Conservation (phyloP, 1,140 invertebrate species). For the Parapsyche elsis region DNA sequence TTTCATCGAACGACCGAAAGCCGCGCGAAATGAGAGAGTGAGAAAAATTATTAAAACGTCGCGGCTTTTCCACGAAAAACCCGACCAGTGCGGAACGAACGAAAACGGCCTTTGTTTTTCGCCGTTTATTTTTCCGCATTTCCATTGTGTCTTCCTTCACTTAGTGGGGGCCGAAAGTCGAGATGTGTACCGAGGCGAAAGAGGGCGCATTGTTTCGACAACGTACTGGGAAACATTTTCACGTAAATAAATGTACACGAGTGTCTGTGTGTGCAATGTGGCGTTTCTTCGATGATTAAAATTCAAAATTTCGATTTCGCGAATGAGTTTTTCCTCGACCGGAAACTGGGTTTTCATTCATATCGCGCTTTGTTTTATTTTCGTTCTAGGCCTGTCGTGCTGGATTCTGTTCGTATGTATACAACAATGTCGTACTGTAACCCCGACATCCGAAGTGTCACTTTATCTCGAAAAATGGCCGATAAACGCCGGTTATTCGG, state of each 20-base stretch:
- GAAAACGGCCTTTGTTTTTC: background rate
- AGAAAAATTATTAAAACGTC: background rate
- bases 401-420: background rate
- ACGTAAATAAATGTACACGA: conserved; percentile 1
- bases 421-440: background rate
- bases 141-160: conserved; percentile 28
- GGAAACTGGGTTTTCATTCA: background rate
- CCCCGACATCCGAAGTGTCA: background rate
- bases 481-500: background rate
- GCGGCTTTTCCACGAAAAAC: background rate
- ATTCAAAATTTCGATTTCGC: background rate
- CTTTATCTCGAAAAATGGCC: background rate
- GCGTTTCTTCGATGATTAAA: background rate
- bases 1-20: no score
- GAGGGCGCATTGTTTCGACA: conserved; percentile 1
- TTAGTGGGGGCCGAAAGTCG: background rate
- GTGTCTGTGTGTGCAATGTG: background rate
- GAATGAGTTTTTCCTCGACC: background rate
- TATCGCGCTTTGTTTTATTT: background rate
- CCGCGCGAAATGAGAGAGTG: background rate
- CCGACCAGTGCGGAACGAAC: background rate
- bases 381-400: background rate
- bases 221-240: background rate
- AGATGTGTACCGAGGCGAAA: conserved; percentile 31
- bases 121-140: conserved; percentile 7